Base-by-base conservation (phyloP, 2,888 invertebrate genomes). In the Acleris laterana region DNA sequence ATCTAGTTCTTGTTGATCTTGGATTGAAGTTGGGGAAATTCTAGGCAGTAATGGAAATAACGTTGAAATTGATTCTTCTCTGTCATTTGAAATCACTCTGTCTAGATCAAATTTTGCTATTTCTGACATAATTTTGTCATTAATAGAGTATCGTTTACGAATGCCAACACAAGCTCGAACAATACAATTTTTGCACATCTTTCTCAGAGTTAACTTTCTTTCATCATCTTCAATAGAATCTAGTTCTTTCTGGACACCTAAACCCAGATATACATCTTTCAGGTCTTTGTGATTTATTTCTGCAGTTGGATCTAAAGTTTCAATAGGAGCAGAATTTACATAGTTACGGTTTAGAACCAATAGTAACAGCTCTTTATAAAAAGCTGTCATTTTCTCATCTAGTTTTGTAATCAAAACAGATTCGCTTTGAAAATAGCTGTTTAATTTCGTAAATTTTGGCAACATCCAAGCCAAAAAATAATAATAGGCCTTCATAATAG, bases 401-500 rank as follows among this genome's bases (percentile, higher is more conserved):
- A 48, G 17, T n/a, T 48, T 16, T 17, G 17, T 48, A 13, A 48
- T 17, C 9, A 48, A 9, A 9, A 5, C 16, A n/a, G 17, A 48
- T 48, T 17, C 17, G 16, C 48, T 38, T 38, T 48, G 48, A 48
- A 48, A 48, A 16, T 48, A 48, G 11, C 16, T 48, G 16, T 48
- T 48, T 5, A 48, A 17, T 5, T 5, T 17, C 9, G 48, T 48
- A 48, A 48, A 48, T 17, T 48, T 48, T 17, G 48, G 48, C 19
- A 48, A 16, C 9, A 48, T 17, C 48, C 48, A 48, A 5, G 48
- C 48, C 48, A 48, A 16, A 48, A 48, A 48, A 17, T 17, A 57
- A 57, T 52, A 68, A 62, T 68, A 64, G 1, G 64, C 52, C 17
- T 62, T 68, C 48, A 62, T 57, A 4, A 57, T 49, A 25, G 64